Conservation (phyloP, 2,888 invertebrate species). For the Liodrosophila aerea region DNA sequence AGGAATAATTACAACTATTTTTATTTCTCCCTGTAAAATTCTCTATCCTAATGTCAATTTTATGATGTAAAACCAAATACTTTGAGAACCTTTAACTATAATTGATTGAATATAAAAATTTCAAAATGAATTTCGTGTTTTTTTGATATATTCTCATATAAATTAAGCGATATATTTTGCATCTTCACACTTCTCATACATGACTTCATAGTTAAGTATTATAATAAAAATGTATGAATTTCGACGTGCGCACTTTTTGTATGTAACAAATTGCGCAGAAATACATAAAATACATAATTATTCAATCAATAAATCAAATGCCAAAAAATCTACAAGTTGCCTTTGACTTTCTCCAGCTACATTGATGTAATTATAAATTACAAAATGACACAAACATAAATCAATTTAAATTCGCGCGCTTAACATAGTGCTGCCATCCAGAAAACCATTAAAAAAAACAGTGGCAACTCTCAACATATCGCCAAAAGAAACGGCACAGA, state of each 20-base stretch:
- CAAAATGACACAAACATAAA: too few species aligned
- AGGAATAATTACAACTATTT: constrained; percentile 31
- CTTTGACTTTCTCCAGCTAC: too few species aligned
- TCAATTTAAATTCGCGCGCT: too few species aligned
- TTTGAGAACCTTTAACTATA: constrained; percentile 32
- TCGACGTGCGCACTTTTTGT: constrained; percentile 64
- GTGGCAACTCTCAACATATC: not conserved
- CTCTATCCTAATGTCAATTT: constrained; percentile 51
- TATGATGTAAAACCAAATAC: constrained; percentile 38
- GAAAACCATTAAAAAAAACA: not conserved
- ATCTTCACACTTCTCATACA: constrained; percentile 66
- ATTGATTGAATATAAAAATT: constrained; percentile 10
- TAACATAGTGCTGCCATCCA: too few species aligned
- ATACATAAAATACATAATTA: constrained; percentile 73
- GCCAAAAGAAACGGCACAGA: not conserved
- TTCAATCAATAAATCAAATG: constrained; percentile 76
- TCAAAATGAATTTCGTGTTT: constrained; percentile 60
- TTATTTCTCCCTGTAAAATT: constrained; percentile 37
- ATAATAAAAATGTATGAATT: constrained; percentile 70
- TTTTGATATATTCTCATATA: constrained; percentile 53
- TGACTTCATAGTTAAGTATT: constrained; percentile 74
- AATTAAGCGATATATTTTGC: constrained; percentile 61
- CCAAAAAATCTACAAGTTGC: constrained; percentile 54
- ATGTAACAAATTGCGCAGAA: constrained; percentile 61
- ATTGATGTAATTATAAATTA: too few species aligned